Conservation (phyloP, 2,113 vertebrate species). For the Columba livia region DNA sequence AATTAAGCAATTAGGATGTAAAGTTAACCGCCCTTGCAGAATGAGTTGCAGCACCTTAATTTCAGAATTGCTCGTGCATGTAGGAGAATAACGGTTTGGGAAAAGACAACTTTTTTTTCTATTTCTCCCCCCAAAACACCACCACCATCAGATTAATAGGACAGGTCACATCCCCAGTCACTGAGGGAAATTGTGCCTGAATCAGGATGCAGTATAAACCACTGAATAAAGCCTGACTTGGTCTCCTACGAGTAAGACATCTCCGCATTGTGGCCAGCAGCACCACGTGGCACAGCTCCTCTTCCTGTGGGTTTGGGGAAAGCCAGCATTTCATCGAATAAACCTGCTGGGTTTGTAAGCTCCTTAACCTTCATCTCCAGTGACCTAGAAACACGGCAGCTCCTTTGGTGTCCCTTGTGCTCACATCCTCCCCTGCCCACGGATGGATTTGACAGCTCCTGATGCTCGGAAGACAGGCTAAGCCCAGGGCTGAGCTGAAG, state of each 20-base stretch:
- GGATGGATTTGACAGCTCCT: conserved; percentile 11
- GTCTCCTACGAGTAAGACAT: neutral
- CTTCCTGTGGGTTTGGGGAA: neutral
- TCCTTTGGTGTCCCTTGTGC: neutral
- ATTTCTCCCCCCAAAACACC: neutral
- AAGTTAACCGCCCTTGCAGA: conserved; percentile 29
- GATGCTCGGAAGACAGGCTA: neutral
- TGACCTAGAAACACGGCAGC: conserved; percentile 5
- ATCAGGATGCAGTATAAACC: neutral
- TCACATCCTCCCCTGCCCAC: neutral
- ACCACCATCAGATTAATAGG: neutral
- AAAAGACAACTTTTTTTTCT: neutral
- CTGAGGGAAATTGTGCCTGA: neutral
- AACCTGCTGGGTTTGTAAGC: neutral
- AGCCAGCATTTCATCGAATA: neutral
- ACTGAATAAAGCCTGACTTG: neutral
- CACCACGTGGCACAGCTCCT: neutral
- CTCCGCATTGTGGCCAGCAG: neutral
- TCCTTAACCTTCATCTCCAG: neutral
- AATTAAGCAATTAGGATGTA: conserved; percentile 61
- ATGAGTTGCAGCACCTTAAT: neutral
- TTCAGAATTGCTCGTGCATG: neutral
- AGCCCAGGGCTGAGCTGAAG: conserved; percentile 24
- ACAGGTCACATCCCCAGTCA: neutral
- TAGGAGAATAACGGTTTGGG: accelerated